Evolutionary conservation across 2,113 vertebrate species (phyloP).

Genomic region (Rhinoderma darwinii): DNA sequence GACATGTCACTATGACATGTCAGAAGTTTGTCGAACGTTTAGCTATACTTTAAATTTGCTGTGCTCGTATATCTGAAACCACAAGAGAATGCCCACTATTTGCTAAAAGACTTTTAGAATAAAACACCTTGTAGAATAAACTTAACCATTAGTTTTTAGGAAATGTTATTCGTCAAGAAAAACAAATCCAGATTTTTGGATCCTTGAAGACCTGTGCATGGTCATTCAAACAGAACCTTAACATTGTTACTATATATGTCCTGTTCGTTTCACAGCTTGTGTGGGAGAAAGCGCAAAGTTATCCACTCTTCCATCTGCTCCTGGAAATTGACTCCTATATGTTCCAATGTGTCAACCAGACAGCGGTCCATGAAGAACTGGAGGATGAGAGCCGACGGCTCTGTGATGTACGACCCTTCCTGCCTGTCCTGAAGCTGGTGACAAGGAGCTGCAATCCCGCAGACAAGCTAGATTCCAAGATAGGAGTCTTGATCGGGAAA

Average conservation of each 20-base stretch:
- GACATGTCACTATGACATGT: too few relatives aligned
- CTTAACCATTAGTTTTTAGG: too few relatives aligned
- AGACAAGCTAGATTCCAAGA: constrained; percentile 95
- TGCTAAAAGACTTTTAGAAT: too few relatives aligned
- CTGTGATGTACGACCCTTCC: constrained; percentile 93
- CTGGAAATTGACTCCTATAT: constrained; percentile 95
- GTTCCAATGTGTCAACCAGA: constrained; percentile 97
- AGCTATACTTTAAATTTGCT: too few relatives aligned
- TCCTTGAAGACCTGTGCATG: too few relatives aligned
- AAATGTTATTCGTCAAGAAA: too few relatives aligned
- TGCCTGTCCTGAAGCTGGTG: constrained; percentile 92
- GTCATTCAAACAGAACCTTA: background rate
- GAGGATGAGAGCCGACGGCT: constrained; percentile 93
- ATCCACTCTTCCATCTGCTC: constrained; percentile 90
- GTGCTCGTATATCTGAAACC: too few relatives aligned
- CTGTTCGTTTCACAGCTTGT: constrained; percentile 79
- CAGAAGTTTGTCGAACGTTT: too few relatives aligned
- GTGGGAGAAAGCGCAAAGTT: constrained; percentile 93
- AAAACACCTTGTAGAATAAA: too few relatives aligned
- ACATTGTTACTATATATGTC: background rate
- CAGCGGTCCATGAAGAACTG: constrained; percentile 93
- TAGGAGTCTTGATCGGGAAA: constrained; percentile 96
- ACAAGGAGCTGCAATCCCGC: constrained; percentile 90
- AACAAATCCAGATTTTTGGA: too few relatives aligned
- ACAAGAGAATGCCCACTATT: too few relatives aligned